Conservation (phyloP, 2,888 invertebrate species). For the Cephus rjabovi region DNA sequence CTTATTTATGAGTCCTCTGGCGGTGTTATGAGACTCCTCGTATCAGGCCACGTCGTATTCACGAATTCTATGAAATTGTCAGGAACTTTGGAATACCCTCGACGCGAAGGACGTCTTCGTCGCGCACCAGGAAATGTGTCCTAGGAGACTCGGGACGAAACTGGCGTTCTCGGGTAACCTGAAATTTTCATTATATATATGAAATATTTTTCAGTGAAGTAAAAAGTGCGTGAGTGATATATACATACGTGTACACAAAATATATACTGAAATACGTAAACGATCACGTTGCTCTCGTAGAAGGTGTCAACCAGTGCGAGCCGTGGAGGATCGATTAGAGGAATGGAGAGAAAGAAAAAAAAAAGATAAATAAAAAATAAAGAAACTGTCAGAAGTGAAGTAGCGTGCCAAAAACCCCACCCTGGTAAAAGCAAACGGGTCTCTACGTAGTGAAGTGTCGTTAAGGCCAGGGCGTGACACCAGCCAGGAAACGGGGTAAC, state of each 20-base stretch:
- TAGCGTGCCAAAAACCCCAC: constrained; percentile 30
- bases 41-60: no score
- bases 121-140: no score
- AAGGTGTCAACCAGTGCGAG: neutral
- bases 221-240: constrained; percentile 15
- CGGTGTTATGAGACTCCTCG: no score
- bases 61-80: no score
- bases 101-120: no score
- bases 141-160: no score
- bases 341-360: neutral
- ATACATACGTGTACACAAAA: neutral
- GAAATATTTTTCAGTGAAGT: neutral
- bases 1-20: no score
- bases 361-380: neutral
- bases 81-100: no score
- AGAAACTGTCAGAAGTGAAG: neutral
- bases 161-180: no score
- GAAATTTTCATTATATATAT: no score
- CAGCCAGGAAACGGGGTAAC: constrained; percentile 39
- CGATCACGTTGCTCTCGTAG: no score
- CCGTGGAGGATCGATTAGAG: neutral
- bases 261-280: no score
- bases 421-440: constrained; percentile 24
- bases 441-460: constrained; percentile 19
- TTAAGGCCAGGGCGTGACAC: constrained; percentile 19